phyloP scores from a whole-genome alignment of 2,797 vertebrate species.

The Masticophis lateralis region DNA sequence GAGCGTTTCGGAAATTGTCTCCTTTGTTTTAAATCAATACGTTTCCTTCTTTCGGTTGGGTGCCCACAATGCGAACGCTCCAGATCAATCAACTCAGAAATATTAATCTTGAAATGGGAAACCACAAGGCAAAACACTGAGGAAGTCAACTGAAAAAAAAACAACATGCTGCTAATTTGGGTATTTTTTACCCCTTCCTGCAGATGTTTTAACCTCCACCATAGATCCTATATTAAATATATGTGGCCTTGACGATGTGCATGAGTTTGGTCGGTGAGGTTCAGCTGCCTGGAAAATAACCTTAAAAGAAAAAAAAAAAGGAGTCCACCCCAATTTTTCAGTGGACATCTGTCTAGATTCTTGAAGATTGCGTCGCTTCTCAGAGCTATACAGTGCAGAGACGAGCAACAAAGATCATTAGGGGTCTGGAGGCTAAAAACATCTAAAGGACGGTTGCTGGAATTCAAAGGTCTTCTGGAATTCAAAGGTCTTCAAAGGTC shows the following conservation, averaged over 20 bases:
- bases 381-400: conserved; percentile 7
- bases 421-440: neutral
- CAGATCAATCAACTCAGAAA: conserved; percentile 50
- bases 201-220: conserved; percentile 49
- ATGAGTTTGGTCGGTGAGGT: conserved; percentile 36
- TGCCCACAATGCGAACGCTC: neutral
- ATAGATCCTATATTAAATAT: conserved; percentile 23
- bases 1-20: conserved; percentile 2
- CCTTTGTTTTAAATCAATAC: conserved; percentile 29
- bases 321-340: conserved; percentile 39
- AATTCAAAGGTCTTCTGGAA: conserved; percentile 47
- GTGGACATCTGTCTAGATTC: conserved; percentile 29
- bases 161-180: conserved; percentile 42
- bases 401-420: neutral
- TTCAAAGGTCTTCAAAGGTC: conserved; percentile 12
- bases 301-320: conserved; percentile 12
- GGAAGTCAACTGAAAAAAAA: conserved; percentile 27
- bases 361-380: conserved; percentile 34
- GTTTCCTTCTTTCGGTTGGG: conserved; percentile 32
- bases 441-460: conserved; percentile 10
- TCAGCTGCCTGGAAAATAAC: conserved; percentile 50
- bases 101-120: conserved; percentile 42
- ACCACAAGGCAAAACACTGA: conserved; percentile 40
- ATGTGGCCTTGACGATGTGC: conserved; percentile 2
- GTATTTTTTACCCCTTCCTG: conserved; percentile 1